A percentile compares a stretch with the other conserved stretches of the same genome.
Evolutionary conservation across 2,888 invertebrate genomes (phyloP).

Genomic region (Hirtodrosophila cameraria): DNA sequence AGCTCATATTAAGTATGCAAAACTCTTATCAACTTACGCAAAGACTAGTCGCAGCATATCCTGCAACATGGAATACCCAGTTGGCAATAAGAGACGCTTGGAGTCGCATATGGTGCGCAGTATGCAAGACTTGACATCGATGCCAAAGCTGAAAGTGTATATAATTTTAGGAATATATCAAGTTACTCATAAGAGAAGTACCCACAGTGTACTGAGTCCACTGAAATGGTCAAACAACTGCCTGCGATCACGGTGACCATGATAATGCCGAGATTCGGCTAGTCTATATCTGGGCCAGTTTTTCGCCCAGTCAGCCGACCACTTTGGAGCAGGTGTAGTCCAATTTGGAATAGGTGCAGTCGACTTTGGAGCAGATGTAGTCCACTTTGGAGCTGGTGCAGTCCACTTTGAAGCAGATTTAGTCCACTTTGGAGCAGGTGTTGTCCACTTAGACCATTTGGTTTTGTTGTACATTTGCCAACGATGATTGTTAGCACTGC

Average conservation of each 20-base stretch:
- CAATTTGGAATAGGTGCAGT: slow-evolving; percentile 61
- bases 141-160: slow-evolving; percentile 59
- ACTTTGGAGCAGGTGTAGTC: slow-evolving; percentile 51
- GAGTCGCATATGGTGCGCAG: slow-evolving; percentile 89
- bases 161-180: neutral
- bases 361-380: slow-evolving; percentile 64
- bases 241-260: slow-evolving; percentile 79
- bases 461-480: slow-evolving; percentile 10
- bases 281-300: slow-evolving; percentile 7
- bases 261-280: slow-evolving; percentile 48
- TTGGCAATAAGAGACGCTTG: slow-evolving; percentile 85
- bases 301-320: slow-evolving; percentile 10
- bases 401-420: too few relatives aligned
- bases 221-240: slow-evolving; percentile 77
- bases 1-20: neutral
- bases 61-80: slow-evolving; percentile 88
- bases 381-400: slow-evolving; percentile 62
- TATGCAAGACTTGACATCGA: slow-evolving; percentile 85
- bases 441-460: slow-evolving; percentile 68
- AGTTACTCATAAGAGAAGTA: neutral
- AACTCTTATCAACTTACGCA: slow-evolving; percentile 84
- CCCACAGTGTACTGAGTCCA: slow-evolving; percentile 72
- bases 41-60: slow-evolving; percentile 88
- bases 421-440: slow-evolving; percentile 58
- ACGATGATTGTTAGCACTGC: neutral